These are phyloP conservation scores for Eulacestoma nigropectus DNA, from an alignment of 2,113 vertebrate species.

Conservation along the genomic window DNA sequence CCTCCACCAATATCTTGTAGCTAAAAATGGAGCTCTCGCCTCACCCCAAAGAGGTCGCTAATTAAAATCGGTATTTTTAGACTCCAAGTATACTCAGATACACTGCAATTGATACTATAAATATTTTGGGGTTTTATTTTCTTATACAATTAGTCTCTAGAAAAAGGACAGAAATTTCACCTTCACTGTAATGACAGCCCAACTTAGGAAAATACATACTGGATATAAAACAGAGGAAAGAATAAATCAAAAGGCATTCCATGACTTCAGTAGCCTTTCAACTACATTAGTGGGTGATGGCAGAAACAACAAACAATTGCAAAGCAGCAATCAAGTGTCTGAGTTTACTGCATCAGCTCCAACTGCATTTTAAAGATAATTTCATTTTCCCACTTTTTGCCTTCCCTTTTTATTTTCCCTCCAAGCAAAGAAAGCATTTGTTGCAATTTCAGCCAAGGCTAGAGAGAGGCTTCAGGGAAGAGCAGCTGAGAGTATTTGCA, in stretches of 20 bases:
- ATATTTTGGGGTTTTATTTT: slow-evolving; percentile 26
- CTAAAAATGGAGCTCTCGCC: slow-evolving; percentile 20
- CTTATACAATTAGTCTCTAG: not conserved
- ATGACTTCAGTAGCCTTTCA: not conserved
- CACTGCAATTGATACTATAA: not conserved
- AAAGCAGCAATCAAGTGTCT: not conserved
- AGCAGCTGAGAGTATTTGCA: not conserved
- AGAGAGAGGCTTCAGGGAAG: not conserved
- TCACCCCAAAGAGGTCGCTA: slow-evolving; percentile 9
- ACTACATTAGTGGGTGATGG: not conserved
- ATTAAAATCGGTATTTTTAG: slow-evolving; percentile 54
- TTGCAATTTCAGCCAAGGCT: not conserved
- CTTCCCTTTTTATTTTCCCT: not conserved
- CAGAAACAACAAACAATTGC: not conserved
- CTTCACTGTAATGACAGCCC: not conserved
- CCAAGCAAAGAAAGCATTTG: not conserved
- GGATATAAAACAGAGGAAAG: not conserved
- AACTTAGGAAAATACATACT: not conserved
- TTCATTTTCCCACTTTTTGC: not conserved
- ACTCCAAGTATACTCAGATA: not conserved
- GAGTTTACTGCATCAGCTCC: not conserved
- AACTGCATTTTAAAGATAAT: not conserved
- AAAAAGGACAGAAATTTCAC: not conserved
- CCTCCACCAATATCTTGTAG: not conserved
- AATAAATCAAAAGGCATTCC: not conserved